Evolutionary conservation across 2,797 vertebrate species (phyloP), one percentile per base, ranked within the genome.

Genomic region (Megalops cyprinoides): DNA sequence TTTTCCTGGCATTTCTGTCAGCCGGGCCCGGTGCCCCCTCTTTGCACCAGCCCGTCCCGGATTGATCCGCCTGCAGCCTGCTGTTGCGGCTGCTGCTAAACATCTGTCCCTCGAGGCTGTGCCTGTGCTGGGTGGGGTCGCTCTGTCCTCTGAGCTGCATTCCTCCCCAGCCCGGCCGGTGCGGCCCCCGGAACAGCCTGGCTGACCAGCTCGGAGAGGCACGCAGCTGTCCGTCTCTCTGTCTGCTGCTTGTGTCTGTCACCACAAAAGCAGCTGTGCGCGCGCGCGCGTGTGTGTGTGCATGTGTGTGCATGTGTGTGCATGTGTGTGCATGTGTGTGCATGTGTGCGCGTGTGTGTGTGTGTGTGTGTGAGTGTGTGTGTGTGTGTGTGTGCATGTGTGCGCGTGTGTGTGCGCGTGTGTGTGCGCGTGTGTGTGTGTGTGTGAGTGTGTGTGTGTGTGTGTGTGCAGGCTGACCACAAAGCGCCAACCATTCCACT

Each of bases 321-420:
- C 9, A 25, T 76, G 71, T 10, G 62, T 48, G 44, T 0, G n/a
- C n/a, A n/a, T n/a, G n/a, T n/a, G n/a, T n/a, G n/a, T n/a, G n/a
- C n/a, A n/a, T n/a, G n/a, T n/a, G n/a, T n/a, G n/a, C n/a, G 6
- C 42, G 67, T n/a, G n/a, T n/a, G n/a, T n/a, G n/a, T n/a, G 71
- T 25, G 34, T 25, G 53, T 69, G 74, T 25, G 6, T 42, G 74
- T 84, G 79, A 9, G 25, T 76, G 71, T 10, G 62, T 48, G 44
- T 0, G 6, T 42, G 67, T n/a, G n/a, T n/a, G n/a, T n/a, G n/a
- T 28, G 56, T 5, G 56, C n/a, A 25, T 58, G n/a, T 23, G 56
- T 23, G n/a, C n/a, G 1, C 3, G 56, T 23, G 10, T 3, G 56
- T n/a, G n/a, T n/a, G n/a, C n/a, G n/a, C n/a, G n/a, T n/a, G n/a